A percentile compares a stretch with the other conserved stretches of the same genome.
These are phyloP conservation scores for Scaptomyza polygonia DNA, from an alignment of 2,888 invertebrate genomes.

Conservation along the genomic window DNA sequence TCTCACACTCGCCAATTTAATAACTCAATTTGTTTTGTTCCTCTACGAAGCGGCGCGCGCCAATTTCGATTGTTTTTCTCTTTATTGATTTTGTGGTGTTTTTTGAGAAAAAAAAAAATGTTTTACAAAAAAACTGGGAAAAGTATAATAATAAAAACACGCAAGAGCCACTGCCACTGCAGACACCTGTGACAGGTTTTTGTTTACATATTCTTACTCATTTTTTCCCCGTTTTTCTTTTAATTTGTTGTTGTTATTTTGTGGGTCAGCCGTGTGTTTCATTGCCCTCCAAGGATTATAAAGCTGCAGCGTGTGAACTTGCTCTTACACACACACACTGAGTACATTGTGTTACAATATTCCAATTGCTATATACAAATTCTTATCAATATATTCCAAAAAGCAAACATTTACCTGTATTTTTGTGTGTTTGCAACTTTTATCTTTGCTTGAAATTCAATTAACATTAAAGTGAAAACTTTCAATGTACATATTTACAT, in stretches of 20 bases:
- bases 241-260: conserved; percentile 5
- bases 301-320: conserved; percentile 3
- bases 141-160: conserved; percentile 26
- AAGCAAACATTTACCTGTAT: neutral
- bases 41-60: conserved; percentile 48
- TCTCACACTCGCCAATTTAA: conserved; percentile 32
- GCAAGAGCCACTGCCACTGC: conserved; percentile 6
- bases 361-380: too few species aligned
- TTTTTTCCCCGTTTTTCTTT: neutral
- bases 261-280: conserved; percentile 49
- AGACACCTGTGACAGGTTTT: conserved; percentile 54
- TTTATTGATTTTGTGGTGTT: conserved; percentile 56
- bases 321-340: neutral
- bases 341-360: too few species aligned
- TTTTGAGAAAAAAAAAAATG: conserved; percentile 6
- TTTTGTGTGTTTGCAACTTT: too few species aligned
- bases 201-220: conserved; percentile 56
- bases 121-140: conserved; percentile 17
- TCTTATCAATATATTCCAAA: too few species aligned
- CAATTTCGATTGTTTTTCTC: conserved; percentile 55
- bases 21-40: conserved; percentile 63
- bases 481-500: too few species aligned
- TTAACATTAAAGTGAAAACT: too few species aligned
- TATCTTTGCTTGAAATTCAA: too few species aligned
- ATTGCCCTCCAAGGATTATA: conserved; percentile 37